Conservation (phyloP, 2,888 invertebrate genomes). For the Pandemis heparana region DNA sequence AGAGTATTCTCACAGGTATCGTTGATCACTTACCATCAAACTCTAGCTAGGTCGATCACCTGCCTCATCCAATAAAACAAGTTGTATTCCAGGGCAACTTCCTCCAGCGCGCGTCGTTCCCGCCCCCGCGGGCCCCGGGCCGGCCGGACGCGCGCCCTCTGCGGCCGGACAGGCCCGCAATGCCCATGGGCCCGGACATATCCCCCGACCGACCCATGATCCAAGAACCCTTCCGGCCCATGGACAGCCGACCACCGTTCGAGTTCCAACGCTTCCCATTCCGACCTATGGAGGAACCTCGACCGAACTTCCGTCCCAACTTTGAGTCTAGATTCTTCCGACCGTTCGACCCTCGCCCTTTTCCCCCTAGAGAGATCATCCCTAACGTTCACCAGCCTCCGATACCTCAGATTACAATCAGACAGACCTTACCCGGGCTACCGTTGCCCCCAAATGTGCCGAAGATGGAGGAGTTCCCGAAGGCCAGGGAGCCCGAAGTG, state of each 20-base stretch:
- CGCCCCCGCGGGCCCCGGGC: slow-evolving; percentile 50
- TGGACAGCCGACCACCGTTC: slow-evolving; percentile 52
- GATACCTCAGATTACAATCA: slow-evolving; percentile 74
- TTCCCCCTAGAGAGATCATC: slow-evolving; percentile 62
- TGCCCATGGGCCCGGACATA: slow-evolving; percentile 49
- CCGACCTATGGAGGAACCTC: slow-evolving; percentile 57
- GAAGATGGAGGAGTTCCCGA: slow-evolving; percentile 47
- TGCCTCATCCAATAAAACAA: too few species aligned
- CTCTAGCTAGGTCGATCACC: too few species aligned
- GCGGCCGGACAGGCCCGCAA: slow-evolving; percentile 47
- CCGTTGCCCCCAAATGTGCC: slow-evolving; percentile 36
- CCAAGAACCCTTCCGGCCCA: slow-evolving; percentile 52
- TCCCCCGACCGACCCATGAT: slow-evolving; percentile 60
- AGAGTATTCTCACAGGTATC: too few species aligned
- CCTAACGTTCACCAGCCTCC: slow-evolving; percentile 63
- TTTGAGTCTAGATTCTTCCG: slow-evolving; percentile 64
- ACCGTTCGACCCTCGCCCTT: slow-evolving; percentile 54
- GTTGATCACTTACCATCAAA: too few species aligned
- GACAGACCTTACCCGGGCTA: slow-evolving; percentile 56
- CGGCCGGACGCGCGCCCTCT: slow-evolving; percentile 42
- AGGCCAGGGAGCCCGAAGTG: slow-evolving; percentile 68
- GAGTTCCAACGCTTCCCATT: slow-evolving; percentile 54
- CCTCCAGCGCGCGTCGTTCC: slow-evolving; percentile 61
- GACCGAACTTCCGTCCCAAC: slow-evolving; percentile 53
- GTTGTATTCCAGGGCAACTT: slow-evolving; percentile 66